Percentiles rank a stretch among this genome's conserved stretches.
Conservation (phyloP, 2,888 invertebrate species). For the Hermaeophaga mercurialis region DNA sequence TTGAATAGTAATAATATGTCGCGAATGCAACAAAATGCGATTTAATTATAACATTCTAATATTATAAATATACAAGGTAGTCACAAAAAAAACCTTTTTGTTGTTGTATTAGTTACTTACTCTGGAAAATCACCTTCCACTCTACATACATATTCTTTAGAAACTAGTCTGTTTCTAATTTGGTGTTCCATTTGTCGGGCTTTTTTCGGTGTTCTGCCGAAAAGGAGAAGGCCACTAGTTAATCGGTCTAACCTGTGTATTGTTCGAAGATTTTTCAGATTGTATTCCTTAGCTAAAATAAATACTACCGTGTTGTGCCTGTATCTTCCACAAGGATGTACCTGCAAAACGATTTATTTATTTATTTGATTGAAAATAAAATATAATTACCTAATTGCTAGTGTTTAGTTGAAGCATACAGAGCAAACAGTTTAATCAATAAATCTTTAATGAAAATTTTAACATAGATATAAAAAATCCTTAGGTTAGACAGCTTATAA, state of each 20-base stretch:
- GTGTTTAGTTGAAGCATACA: too few species aligned
- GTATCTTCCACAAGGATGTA: constrained; percentile 98
- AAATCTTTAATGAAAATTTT: too few species aligned
- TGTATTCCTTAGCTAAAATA: constrained; percentile 95
- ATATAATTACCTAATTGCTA: too few species aligned
- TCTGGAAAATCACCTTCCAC: constrained; percentile 94
- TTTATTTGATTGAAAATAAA: too few species aligned
- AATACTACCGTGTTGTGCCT: constrained; percentile 96
- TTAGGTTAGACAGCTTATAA: too few species aligned
- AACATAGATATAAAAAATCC: too few species aligned
- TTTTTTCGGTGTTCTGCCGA: constrained; percentile 91
- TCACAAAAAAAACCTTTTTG: too few species aligned
- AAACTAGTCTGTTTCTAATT: constrained; percentile 88
- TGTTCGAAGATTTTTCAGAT: constrained; percentile 89
- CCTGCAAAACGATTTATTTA: constrained; percentile 61
- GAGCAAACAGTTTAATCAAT: too few species aligned
- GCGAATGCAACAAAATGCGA: too few species aligned
- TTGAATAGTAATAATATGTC: too few species aligned
- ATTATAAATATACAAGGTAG: too few species aligned
- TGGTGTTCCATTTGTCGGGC: constrained; percentile 95
- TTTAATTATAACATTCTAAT: too few species aligned
- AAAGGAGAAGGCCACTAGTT: constrained; percentile 89
- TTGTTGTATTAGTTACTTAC: constrained; percentile 72
- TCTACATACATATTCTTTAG: constrained; percentile 94
- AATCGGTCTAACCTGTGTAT: constrained; percentile 95